Evolutionary conservation across 2,797 vertebrate species (phyloP), one percentile per base, ranked within the genome.

Genomic region (Phylloscopus collybita): DNA sequence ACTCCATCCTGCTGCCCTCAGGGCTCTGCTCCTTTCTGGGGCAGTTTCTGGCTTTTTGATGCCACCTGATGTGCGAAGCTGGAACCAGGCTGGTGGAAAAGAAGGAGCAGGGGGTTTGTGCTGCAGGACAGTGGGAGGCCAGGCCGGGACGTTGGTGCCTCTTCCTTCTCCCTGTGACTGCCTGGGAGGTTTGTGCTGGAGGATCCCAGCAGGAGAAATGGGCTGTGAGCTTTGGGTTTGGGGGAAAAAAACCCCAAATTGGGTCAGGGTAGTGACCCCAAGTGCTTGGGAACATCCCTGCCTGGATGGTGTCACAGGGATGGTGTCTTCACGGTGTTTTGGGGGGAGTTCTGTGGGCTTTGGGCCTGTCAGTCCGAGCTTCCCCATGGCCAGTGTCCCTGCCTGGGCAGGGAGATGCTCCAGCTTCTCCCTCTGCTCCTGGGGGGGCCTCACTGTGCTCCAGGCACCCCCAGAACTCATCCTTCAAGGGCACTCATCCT

Each of bases 181-280:
- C 64, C 9, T 2, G 20, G 15, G 60, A 16, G 10, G 19, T 10
- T 47, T 0, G 0, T 18, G 64, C 6, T 26, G 67, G 45, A 60
- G 57, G 14, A 72, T 56, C n/a, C 9, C 0, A 2, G 36, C 3
- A 15, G 69, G 47, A 71, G 53, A 53, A 83, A 42, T 0, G 14
- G n/a, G 60, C 64, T 29, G 26, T 32, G 54, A 70, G 16, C 17
- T 40, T 61, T 1, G 21, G 2, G 1, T 19, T 45, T 27, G 15
- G 27, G 34, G 21, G 2, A 1, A 1, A 9, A n/a, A 9, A n/a
- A 47, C 44, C 1, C 26, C 26, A 0, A 0, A 0, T 2, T 6
- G 19, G 27, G 22, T 30, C 14, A 51, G 4, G 5, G 36, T 14
- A 5, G 5, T 0, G 1, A 23, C 5, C 26, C 51, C 23, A 29